Conservation (phyloP, 2,888 invertebrate species). For the Sipunculus nudus region DNA sequence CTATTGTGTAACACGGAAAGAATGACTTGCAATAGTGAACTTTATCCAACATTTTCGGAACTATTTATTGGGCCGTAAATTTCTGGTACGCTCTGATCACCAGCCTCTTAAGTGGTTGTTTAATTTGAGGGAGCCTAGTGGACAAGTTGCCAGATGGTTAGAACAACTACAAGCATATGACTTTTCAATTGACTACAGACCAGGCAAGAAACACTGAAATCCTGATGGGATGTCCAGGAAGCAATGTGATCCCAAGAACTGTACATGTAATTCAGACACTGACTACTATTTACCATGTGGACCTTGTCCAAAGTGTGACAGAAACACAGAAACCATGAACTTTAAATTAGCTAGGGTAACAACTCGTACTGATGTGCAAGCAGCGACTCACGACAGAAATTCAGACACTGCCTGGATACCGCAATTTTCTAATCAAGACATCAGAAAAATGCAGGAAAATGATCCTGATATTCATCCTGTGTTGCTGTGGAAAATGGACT, state of each 20-base stretch:
- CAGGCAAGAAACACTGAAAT: neutral
- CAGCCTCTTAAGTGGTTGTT: neutral
- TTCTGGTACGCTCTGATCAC: neutral
- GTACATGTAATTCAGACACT: no score
- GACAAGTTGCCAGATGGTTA: neutral
- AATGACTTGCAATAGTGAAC: neutral
- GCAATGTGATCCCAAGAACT: no score
- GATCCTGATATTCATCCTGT: neutral
- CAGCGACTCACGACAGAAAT: no score
- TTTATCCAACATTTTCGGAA: neutral
- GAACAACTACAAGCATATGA: neutral
- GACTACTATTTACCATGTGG: no score
- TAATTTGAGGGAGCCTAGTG: neutral
- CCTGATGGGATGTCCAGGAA: neutral
- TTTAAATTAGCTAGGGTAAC: no score
- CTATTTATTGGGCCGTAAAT: neutral
- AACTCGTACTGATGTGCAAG: no score
- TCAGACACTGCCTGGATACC: no score
- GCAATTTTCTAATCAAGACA: no score
- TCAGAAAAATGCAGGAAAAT: neutral
- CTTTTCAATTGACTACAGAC: neutral
- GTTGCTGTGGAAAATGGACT: neutral
- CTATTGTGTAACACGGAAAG: neutral
- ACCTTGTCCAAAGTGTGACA: no score
- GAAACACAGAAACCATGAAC: no score